phyloP scores from a whole-genome alignment of 2,113 vertebrate genomes.

The Anhinga anhinga region DNA sequence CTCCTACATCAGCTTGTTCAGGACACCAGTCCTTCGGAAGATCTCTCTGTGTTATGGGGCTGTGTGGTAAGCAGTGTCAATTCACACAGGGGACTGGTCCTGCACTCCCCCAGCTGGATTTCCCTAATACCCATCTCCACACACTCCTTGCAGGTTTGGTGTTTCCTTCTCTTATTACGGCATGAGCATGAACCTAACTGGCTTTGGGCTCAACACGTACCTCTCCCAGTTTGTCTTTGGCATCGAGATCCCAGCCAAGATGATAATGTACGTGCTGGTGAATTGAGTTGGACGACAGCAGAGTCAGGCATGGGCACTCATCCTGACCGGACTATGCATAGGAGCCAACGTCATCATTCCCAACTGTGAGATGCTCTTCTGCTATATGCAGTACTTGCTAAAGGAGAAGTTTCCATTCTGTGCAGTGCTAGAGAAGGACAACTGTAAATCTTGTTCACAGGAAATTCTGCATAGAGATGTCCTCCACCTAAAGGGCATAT shows the following conservation, averaged over 20 bases:
- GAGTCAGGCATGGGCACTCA: constrained; percentile 75
- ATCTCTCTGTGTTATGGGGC: constrained; percentile 43
- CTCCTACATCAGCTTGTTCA: constrained; percentile 56
- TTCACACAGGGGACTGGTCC: not conserved
- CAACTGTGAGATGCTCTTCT: constrained; percentile 56
- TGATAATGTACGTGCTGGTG: constrained; percentile 74
- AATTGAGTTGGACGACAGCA: constrained; percentile 73
- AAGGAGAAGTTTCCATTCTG: not conserved
- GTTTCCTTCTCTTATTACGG: constrained; percentile 86
- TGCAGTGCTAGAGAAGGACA: not conserved
- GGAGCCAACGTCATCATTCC: constrained; percentile 70
- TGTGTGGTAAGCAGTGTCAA: constrained; percentile 13
- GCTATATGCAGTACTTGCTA: not conserved
- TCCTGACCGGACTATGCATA: constrained; percentile 71
- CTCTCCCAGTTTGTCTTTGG: constrained; percentile 84
- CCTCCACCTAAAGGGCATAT: not conserved
- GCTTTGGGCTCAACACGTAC: constrained; percentile 81
- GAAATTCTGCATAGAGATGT: not conserved
- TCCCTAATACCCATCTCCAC: not conserved
- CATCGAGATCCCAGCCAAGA: constrained; percentile 80
- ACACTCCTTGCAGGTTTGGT: constrained; percentile 76
- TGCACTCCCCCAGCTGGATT: not conserved
- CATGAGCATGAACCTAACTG: constrained; percentile 80
- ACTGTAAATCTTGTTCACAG: not conserved
- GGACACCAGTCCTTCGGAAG: constrained; percentile 43